Evolutionary conservation across 2,797 vertebrate genomes (phyloP).

Genomic region (Lindbergichthys nudifrons): DNA sequence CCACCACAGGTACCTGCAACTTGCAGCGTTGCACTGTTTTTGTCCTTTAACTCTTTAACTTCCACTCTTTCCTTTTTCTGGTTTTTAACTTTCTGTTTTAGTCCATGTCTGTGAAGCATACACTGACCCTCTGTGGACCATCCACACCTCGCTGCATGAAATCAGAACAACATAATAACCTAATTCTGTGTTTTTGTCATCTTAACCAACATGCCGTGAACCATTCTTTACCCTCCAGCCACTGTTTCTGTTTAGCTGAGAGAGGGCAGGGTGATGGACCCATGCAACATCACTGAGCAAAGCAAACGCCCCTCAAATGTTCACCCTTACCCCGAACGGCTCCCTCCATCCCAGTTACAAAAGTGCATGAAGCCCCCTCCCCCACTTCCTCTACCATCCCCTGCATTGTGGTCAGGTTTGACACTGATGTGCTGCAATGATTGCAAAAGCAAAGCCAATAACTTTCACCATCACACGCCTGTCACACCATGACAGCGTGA

Average conservation of each 20-base stretch:
- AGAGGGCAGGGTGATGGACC: constrained; percentile 59
- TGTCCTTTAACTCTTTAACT: constrained; percentile 17
- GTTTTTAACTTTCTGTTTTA: constrained; percentile 39
- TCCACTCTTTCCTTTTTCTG: neutral
- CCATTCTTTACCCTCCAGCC: constrained; percentile 77
- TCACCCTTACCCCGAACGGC: constrained; percentile 50
- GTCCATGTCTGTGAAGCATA: constrained; percentile 46
- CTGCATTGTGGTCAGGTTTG: constrained; percentile 75
- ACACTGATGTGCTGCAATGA: constrained; percentile 81
- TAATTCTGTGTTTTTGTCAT: constrained; percentile 50
- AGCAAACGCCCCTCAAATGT: constrained; percentile 57
- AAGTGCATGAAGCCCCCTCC: constrained; percentile 78
- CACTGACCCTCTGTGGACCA: constrained; percentile 24
- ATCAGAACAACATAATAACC: constrained; percentile 54
- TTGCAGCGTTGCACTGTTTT: constrained; percentile 41
- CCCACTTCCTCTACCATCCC: constrained; percentile 34
- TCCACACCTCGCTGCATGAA: constrained; percentile 67
- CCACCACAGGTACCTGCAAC: constrained; percentile 90
- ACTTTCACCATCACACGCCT: constrained; percentile 40
- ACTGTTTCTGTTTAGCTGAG: constrained; percentile 78
- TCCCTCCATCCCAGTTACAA: constrained; percentile 48
- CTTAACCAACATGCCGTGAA: constrained; percentile 69
- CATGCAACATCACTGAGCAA: constrained; percentile 54
- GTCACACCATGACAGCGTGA: constrained; percentile 52
- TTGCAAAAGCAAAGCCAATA: constrained; percentile 81